Base-by-base conservation (phyloP, 1,140 invertebrate genomes). In the Caenorhabditis elegans region DNA sequence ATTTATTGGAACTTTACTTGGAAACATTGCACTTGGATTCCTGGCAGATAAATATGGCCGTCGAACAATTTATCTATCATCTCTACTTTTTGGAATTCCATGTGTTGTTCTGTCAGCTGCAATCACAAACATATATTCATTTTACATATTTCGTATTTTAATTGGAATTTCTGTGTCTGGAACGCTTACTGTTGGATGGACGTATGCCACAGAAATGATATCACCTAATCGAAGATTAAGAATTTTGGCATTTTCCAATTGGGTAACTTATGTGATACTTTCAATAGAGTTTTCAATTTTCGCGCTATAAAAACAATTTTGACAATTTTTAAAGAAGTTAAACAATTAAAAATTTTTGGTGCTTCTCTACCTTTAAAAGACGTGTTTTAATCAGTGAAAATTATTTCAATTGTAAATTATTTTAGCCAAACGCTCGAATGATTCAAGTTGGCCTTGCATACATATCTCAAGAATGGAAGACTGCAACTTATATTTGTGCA, bases 351-450 rank as follows among this genome's bases (percentile, higher is more conserved):
- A n/a, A n/a, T n/a, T n/a, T n/a, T n/a, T n/a, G n/a, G n/a, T n/a
- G n/a, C n/a, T n/a, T n/a, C n/a, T n/a, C n/a, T n/a, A n/a, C n/a
- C n/a, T n/a, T n/a, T n/a, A n/a, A n/a, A n/a, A n/a, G n/a, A n/a
- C n/a, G n/a, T n/a, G n/a, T n/a, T n/a, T n/a, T n/a, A n/a, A n/a
- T n/a, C n/a, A n/a, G n/a, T n/a, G n/a, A n/a, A n/a, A n/a, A n/a
- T n/a, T n/a, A n/a, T n/a, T n/a, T n/a, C n/a, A n/a, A n/a, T n/a
- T 55, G 4, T 26, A 10, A 1, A 24, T 26, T n/a, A 17, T 70
- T 70, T 8, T 26, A 70, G 60, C 60, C 60, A 39, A 70, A 70
- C 10, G 60, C 60, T 6, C 60, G 60, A 70, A 70, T 70, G 34
- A 39, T 70, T n/a, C 60, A 70, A 70, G 34, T 39, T 6, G 34